Percentiles rank a stretch among this genome's conserved stretches.
These are phyloP conservation scores for Cheirogaleus major DNA, from an alignment of 2,797 vertebrate genomes.

Conservation along the genomic window DNA sequence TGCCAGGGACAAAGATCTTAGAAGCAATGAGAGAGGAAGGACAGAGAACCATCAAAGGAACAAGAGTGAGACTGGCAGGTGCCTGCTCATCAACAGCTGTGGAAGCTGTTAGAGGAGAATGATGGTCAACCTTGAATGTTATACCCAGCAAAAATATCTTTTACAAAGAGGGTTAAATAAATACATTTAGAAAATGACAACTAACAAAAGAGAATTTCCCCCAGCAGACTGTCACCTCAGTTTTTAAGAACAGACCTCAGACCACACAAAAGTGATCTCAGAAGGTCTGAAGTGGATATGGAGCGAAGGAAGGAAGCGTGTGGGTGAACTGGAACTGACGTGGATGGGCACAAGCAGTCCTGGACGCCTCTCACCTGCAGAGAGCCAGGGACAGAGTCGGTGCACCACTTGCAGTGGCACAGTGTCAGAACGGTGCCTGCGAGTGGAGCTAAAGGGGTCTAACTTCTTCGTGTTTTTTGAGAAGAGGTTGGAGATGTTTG, in stretches of 20 bases:
- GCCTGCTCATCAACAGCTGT: too few species aligned
- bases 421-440: fast-evolving
- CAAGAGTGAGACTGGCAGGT: not conserved
- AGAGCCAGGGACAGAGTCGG: fast-evolving
- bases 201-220: not conserved
- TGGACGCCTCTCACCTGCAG: not conserved
- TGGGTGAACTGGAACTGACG: fast-evolving
- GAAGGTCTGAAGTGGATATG: not conserved
- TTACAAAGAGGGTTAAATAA: not conserved
- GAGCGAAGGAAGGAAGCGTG: too few species aligned
- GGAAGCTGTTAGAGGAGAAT: too few species aligned
- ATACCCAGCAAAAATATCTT: not conserved
- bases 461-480: fast-evolving
- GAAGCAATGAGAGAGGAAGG: fast-evolving
- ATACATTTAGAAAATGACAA: not conserved
- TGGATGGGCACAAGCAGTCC: not conserved
- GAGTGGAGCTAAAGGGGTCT: too few species aligned
- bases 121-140: not conserved
- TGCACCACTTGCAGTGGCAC: fast-evolving
- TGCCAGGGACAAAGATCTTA: not conserved
- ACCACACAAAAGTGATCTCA: not conserved
- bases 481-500: fast-evolving
- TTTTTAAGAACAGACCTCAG: not conserved
- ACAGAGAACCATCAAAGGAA: too few species aligned
- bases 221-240: not conserved